Conservation (phyloP, 2,113 vertebrate species). For the Istiophorus platypterus region DNA sequence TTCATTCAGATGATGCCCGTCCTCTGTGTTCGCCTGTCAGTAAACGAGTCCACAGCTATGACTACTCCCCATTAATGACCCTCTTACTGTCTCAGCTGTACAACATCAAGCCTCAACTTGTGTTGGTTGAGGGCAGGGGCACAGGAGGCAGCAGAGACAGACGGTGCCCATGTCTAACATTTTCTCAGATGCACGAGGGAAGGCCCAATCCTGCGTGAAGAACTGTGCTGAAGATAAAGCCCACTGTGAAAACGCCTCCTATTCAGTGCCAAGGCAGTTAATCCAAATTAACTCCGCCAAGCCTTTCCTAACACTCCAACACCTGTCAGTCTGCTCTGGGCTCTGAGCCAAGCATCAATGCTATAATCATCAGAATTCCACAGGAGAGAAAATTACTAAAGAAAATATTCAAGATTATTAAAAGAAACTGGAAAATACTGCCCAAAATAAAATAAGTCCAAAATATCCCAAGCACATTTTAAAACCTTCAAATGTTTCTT, state of each 20-base stretch:
- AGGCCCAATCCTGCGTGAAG: conserved; percentile 52
- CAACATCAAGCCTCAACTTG: conserved; percentile 4
- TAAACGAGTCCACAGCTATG: conserved; percentile 1
- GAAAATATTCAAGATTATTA: conserved; percentile 32
- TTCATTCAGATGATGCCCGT: conserved; percentile 3
- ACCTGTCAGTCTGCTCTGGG: conserved; percentile 71
- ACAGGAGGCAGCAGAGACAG: not conserved
- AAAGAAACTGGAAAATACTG: conserved; percentile 7
- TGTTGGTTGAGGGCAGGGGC: not conserved
- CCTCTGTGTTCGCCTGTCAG: conserved; percentile 4
- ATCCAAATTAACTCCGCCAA: conserved; percentile 76
- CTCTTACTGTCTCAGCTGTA: conserved; percentile 11
- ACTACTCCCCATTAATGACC: not conserved
- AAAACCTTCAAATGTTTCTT: not conserved
- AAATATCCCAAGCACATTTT: not conserved
- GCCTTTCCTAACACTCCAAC: conserved; percentile 66
- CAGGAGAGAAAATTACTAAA: conserved; percentile 42
- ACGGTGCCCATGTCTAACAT: conserved; percentile 14
- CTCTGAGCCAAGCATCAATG: conserved; percentile 42
- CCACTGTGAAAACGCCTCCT: conserved; percentile 62
- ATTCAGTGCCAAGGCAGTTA: conserved; percentile 60
- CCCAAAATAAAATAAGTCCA: not conserved
- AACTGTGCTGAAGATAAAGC: conserved; percentile 58
- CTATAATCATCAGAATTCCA: conserved; percentile 33
- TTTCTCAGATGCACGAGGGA: conserved; percentile 35